phyloP scores from a whole-genome alignment of 2,113 vertebrate genomes.

The Ursus arctos region DNA sequence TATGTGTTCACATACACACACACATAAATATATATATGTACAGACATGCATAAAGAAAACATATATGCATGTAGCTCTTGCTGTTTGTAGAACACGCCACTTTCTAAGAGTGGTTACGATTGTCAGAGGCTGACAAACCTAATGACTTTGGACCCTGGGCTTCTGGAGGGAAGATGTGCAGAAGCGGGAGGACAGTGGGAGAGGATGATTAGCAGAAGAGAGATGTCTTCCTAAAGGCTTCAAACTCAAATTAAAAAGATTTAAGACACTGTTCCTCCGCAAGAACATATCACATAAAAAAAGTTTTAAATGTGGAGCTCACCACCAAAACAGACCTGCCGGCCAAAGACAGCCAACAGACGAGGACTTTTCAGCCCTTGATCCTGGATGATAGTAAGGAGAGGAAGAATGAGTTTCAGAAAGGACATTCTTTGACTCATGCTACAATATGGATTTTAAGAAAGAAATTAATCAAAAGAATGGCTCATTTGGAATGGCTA shows the following conservation, averaged over 20 bases:
- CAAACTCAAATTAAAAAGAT: neutral
- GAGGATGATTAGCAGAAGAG: neutral
- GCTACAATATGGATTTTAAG: neutral
- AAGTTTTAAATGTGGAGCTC: neutral
- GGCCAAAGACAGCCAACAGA: neutral
- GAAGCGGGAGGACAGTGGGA: too few species aligned
- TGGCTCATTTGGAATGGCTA: neutral
- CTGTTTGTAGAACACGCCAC: neutral
- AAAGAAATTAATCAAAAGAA: neutral
- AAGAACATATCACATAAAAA: neutral
- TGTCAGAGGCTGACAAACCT: neutral
- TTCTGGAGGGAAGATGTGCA: neutral
- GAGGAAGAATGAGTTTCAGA: neutral
- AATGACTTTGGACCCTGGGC: neutral
- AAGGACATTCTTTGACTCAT: neutral
- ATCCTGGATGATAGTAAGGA: neutral
- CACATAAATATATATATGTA: neutral
- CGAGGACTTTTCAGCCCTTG: neutral
- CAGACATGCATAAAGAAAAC: neutral
- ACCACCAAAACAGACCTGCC: neutral
- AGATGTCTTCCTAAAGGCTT: neutral
- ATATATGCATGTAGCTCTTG: neutral
- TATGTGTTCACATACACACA: neutral
- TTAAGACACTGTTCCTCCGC: neutral
- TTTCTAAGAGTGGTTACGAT: neutral